phyloP scores from a whole-genome alignment of 2,797 vertebrate species.

The Micropoecilia bifurca region DNA sequence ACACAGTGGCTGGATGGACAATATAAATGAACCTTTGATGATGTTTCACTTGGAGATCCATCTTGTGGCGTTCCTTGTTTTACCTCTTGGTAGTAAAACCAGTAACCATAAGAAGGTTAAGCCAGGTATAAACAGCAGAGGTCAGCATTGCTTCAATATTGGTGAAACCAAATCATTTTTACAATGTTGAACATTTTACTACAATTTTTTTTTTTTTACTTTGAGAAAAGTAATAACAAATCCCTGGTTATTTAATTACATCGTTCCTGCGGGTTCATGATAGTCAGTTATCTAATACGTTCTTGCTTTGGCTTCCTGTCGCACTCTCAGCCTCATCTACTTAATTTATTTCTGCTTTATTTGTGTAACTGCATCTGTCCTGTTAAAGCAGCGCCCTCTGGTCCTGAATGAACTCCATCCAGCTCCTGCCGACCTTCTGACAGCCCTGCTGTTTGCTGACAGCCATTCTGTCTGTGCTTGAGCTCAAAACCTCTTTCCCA shows the following conservation, averaged over 20 bases:
- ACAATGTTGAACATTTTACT: not conserved
- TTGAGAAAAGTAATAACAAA: not conserved
- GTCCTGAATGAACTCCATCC: conserved; percentile 53
- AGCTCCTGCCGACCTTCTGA: conserved; percentile 59
- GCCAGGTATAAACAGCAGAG: conserved; percentile 38
- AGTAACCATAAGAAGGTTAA: not conserved
- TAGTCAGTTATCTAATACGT: conserved; percentile 34
- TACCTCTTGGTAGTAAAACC: not conserved
- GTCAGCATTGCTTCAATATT: conserved; percentile 50
- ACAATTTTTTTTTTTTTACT: not conserved
- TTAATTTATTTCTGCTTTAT: conserved; percentile 52
- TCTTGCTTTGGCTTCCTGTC: conserved; percentile 53
- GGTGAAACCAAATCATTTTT: not conserved
- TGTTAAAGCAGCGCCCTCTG: conserved; percentile 56
- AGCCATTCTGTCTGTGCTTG: conserved; percentile 55
- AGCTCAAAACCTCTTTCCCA: conserved; percentile 44
- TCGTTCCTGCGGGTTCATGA: conserved; percentile 12
- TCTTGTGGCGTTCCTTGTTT: not conserved
- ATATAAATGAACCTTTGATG: not conserved
- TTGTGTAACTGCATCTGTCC: conserved; percentile 72
- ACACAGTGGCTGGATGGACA: too few relatives aligned
- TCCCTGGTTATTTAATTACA: conserved; percentile 5
- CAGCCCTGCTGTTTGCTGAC: conserved; percentile 53
- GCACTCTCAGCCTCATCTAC: conserved; percentile 22
- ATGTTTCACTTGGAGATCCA: not conserved